Base-by-base conservation (phyloP, 1,140 invertebrate species). In the Aporrectodea caliginosa region DNA sequence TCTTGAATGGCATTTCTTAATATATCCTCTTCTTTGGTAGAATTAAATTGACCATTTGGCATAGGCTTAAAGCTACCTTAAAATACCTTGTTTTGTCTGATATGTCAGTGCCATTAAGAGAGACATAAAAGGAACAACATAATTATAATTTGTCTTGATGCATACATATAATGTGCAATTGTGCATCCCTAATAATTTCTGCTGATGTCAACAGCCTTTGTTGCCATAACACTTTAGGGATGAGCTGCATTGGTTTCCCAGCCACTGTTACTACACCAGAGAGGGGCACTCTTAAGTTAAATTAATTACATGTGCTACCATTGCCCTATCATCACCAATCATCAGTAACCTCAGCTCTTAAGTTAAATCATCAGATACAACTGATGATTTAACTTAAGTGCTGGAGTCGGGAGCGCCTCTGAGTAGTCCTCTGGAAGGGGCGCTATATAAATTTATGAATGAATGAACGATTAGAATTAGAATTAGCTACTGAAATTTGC, bases 361-460 rank as follows among this genome's bases (percentile, higher is more conserved):
- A 12, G 6, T n/a, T 72, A 72, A 2, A 29, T 27, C 96, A n/a
- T 95, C 95, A 76, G 96, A n/a, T n/a, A n/a, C n/a, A n/a, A n/a
- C n/a, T n/a, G n/a, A n/a, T 98, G 0, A 98, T 98, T 87, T 96
- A 97, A 87, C 90, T 98, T 22, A 90, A 98, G 16, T 96, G 96
- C 22, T 98, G 97, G 97, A 98, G 98, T 88, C 95, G 94, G 88
- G 92, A 95, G 85, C 88, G 96, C 98, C 89, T 96, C 98, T 89
- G 96, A 98, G 85, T 98, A 98, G 91, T 99, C 97, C 97, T 96
- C 97, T 1, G 96, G 99, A 86, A 99, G 99, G 86, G 98, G 98
- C 0, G 96, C 99, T 0, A 97, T 99, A 86, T 97, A 96, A 75
- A 88, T 99, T 16, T 97, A 99, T 0, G 99, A 99, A 88, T 99